Evolutionary conservation across 2,113 vertebrate species (phyloP).

Genomic region (Chloroceryle aenea): DNA sequence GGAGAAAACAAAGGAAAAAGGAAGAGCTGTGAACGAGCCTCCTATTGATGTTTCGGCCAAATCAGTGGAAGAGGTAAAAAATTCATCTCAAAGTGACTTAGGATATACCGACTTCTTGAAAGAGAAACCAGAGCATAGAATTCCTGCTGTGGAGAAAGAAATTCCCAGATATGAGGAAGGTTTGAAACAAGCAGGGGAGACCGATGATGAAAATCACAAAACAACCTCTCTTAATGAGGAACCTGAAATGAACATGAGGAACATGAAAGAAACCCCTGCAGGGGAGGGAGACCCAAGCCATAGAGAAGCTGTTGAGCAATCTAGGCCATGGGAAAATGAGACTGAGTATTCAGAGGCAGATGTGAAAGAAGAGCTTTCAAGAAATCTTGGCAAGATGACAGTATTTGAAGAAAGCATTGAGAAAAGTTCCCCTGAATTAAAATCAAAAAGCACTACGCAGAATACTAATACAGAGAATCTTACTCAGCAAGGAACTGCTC

Average conservation of each 20-base stretch:
- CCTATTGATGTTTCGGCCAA: neutral
- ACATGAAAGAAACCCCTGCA: neutral
- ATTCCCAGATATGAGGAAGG: neutral
- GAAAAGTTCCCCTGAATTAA: neutral
- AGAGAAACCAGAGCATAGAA: neutral
- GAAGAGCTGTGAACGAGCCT: neutral
- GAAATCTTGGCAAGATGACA: slow-evolving; percentile 4
- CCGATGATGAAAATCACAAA: neutral
- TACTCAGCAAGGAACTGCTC: neutral
- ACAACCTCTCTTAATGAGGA: neutral
- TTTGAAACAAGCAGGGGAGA: neutral
- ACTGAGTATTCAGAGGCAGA: neutral
- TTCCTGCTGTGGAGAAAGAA: neutral
- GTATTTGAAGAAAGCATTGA: neutral
- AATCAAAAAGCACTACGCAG: neutral
- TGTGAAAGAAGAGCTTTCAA: neutral
- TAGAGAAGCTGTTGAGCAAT: neutral
- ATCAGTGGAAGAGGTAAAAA: neutral
- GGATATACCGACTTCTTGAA: neutral
- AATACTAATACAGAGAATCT: neutral
- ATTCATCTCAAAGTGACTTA: neutral
- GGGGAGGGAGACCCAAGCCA: neutral
- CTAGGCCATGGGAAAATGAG: neutral
- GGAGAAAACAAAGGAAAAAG: neutral
- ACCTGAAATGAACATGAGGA: neutral